A percentile compares a stretch with the other conserved stretches of the same genome.
Conservation (phyloP, 53 echinoderm and acorn worm genomes). For the Paracentrotus lividus region DNA sequence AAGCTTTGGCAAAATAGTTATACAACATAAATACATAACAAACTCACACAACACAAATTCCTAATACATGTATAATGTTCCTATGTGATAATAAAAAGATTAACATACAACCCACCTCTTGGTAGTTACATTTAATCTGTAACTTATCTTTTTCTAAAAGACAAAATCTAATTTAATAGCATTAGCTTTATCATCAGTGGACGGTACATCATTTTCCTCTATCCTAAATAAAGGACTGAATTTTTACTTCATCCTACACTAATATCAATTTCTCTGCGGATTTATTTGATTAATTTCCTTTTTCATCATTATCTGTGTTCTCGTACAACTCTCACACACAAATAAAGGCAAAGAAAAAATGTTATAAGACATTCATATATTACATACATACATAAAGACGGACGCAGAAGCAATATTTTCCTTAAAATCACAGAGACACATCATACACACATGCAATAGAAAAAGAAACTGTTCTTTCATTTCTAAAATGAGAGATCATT, state of each 20-base stretch:
- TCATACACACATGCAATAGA: conserved; percentile 61
- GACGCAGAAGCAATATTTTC: conserved; percentile 49
- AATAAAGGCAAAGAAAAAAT: conserved; percentile 63
- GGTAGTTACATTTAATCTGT: background rate
- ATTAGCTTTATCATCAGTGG: background rate
- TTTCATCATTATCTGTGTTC: conserved; percentile 1
- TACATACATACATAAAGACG: conserved; percentile 67
- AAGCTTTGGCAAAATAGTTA: conserved; percentile 59
- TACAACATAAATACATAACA: conserved; percentile 64
- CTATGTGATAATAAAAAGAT: conserved; percentile 37
- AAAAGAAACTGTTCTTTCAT: conserved; percentile 24
- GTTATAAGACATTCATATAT: background rate
- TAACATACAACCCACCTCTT: conserved; percentile 52
- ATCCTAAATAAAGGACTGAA: background rate
- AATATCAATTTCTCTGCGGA: background rate
- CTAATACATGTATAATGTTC: conserved; percentile 54
- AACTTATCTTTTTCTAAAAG: background rate
- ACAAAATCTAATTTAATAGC: background rate
- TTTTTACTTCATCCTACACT: conserved; percentile 13
- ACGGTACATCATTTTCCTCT: conserved; percentile 28
- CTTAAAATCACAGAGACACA: conserved; percentile 48
- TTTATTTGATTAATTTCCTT: background rate
- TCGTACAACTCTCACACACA: conserved; percentile 66
- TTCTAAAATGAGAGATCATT: conserved; percentile 42
- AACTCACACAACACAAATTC: conserved; percentile 59